phyloP scores from a whole-genome alignment of 2,113 vertebrate species.

The Phalacrocorax carbo region DNA sequence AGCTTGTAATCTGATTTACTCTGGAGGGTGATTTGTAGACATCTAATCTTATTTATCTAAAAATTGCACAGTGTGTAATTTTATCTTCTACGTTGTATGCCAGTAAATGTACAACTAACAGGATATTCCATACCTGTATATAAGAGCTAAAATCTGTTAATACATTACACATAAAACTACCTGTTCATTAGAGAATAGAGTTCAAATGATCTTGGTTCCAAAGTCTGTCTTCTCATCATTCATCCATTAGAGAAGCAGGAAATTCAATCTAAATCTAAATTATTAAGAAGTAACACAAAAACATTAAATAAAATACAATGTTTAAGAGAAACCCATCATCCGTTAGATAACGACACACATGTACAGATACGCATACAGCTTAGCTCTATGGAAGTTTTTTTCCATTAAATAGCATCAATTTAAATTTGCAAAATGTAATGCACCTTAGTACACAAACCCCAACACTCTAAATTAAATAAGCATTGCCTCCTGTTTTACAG shows the following conservation, averaged over 20 bases:
- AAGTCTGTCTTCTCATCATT: background rate
- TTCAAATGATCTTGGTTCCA: background rate
- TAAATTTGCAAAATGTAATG: background rate
- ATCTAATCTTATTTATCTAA: constrained; percentile 44
- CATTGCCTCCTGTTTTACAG: background rate
- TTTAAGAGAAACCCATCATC: background rate
- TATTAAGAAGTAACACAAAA: background rate
- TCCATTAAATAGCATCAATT: background rate
- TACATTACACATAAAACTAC: background rate
- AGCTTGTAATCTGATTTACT: constrained; percentile 34
- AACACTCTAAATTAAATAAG: background rate
- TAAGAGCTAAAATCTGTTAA: background rate
- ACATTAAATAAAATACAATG: rapidly evolving
- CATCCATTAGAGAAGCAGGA: background rate
- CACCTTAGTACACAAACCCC: background rate
- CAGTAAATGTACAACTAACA: constrained; percentile 33
- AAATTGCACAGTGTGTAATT: constrained; percentile 30
- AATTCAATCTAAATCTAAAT: background rate
- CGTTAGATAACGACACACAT: background rate
- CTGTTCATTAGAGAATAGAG: background rate
- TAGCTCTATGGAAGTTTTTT: background rate
- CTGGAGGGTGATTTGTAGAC: constrained; percentile 21
- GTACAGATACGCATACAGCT: background rate
- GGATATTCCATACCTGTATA: background rate
- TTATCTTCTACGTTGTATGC: background rate